phyloP scores from a whole-genome alignment of 2,888 invertebrate species.

The Scaeva pyrastri region DNA sequence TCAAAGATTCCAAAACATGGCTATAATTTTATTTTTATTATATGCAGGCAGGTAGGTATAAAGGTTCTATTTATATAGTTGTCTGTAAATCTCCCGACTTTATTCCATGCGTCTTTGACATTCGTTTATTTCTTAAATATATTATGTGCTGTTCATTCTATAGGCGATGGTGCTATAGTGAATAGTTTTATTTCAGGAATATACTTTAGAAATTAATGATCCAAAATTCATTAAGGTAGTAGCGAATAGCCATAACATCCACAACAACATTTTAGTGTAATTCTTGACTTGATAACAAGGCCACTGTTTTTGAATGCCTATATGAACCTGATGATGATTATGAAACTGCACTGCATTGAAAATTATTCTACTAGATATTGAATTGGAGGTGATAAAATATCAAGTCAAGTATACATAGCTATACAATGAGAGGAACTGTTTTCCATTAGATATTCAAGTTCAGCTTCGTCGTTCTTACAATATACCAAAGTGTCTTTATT shows the following conservation, averaged over 20 bases:
- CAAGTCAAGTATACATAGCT: no score
- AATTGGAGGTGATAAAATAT: no score
- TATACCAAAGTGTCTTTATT: no score
- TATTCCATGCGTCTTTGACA: constrained; percentile 8
- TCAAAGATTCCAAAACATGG: constrained; percentile 77
- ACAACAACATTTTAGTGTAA: not conserved
- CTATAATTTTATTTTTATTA: constrained; percentile 79
- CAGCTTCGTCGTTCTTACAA: no score
- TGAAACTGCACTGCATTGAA: not conserved
- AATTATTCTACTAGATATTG: not conserved
- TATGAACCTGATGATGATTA: no score
- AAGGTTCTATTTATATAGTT: not conserved
- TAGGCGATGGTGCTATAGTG: constrained; percentile 10
- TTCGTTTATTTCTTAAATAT: constrained; percentile 30
- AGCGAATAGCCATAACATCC: not conserved
- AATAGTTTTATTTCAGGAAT: constrained; percentile 20
- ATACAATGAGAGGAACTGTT: no score
- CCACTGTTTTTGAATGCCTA: not conserved
- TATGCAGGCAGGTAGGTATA: constrained; percentile 17
- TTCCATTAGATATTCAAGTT: no score
- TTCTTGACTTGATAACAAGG: not conserved
- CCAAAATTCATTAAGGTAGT: constrained; percentile 14
- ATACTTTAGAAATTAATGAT: constrained; percentile 44
- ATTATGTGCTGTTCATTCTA: not conserved
- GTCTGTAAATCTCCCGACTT: constrained; percentile 4